A percentile compares a stretch with the other conserved stretches of the same genome.
Conservation (phyloP, 2,113 vertebrate genomes). For the Pygoscelis adeliae region DNA sequence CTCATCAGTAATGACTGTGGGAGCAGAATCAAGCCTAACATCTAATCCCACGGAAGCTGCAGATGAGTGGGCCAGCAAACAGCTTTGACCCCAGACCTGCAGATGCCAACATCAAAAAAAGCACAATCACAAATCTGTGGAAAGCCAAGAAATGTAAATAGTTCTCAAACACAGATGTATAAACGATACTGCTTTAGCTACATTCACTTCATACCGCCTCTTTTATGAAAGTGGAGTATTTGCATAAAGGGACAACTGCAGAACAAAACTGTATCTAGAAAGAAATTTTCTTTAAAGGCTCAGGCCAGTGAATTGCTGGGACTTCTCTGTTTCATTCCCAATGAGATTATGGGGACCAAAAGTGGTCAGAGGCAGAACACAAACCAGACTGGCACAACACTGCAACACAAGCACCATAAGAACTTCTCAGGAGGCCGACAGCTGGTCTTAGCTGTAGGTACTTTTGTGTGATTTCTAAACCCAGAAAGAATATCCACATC, state of each 20-base stretch:
- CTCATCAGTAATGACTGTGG: rapidly evolving
- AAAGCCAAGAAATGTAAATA: not conserved
- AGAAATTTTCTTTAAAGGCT: not conserved
- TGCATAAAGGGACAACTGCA: not conserved
- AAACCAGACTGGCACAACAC: not conserved
- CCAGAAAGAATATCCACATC: not conserved
- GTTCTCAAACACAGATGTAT: not conserved
- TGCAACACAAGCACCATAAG: not conserved
- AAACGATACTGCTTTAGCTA: not conserved
- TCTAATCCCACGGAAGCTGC: not conserved
- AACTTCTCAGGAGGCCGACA: not conserved
- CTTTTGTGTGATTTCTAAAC: not conserved
- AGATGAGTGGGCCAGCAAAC: not conserved
- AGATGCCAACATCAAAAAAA: not conserved
- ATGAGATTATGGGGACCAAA: not conserved
- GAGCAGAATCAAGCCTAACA: not conserved
- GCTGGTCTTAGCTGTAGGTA: not conserved
- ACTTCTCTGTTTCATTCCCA: not conserved
- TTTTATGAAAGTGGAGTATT: not conserved
- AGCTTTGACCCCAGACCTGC: not conserved
- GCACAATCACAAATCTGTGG: not conserved
- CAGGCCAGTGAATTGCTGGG: not conserved
- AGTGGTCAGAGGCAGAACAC: not conserved
- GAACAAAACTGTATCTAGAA: not conserved
- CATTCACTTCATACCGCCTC: not conserved